Evolutionary conservation across 2,113 vertebrate genomes (phyloP).

Genomic region (Ictidomys tridecemlineatus): DNA sequence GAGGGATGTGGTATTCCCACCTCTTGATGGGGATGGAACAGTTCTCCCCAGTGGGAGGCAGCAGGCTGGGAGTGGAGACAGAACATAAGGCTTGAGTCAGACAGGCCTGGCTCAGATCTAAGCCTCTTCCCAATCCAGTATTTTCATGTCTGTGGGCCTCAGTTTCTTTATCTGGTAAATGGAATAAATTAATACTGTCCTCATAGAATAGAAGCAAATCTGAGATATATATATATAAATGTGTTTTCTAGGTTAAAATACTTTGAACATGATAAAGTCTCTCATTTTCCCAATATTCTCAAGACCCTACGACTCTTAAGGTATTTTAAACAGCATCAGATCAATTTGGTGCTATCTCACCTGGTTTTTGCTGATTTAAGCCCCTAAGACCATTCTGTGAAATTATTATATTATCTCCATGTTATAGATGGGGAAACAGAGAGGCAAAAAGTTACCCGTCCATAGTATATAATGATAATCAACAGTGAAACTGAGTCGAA

Average conservation of each 20-base stretch:
- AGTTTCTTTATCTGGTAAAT: not conserved
- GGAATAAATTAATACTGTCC: not conserved
- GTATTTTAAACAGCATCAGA: not conserved
- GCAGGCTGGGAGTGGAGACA: not conserved
- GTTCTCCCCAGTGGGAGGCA: not conserved
- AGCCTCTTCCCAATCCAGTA: not conserved
- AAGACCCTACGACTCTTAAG: not conserved
- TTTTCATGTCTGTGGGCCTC: not conserved
- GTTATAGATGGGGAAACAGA: not conserved
- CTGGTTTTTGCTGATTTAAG: conserved; percentile 9
- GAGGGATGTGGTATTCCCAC: not conserved
- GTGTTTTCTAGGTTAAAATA: conserved; percentile 13
- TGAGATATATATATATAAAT: not conserved
- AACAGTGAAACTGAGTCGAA: not conserved
- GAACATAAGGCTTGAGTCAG: not conserved
- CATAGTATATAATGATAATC: not conserved
- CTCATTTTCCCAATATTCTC: not conserved
- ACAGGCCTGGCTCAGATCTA: not conserved
- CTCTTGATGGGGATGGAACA: not conserved
- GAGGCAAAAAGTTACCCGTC: not conserved
- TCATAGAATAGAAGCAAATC: not conserved
- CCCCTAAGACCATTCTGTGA: not conserved
- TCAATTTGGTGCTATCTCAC: not conserved
- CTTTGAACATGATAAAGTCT: not conserved
- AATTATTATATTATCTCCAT: not conserved